phyloP scores from a whole-genome alignment of 2,113 vertebrate genomes.

The Passer domesticus region DNA sequence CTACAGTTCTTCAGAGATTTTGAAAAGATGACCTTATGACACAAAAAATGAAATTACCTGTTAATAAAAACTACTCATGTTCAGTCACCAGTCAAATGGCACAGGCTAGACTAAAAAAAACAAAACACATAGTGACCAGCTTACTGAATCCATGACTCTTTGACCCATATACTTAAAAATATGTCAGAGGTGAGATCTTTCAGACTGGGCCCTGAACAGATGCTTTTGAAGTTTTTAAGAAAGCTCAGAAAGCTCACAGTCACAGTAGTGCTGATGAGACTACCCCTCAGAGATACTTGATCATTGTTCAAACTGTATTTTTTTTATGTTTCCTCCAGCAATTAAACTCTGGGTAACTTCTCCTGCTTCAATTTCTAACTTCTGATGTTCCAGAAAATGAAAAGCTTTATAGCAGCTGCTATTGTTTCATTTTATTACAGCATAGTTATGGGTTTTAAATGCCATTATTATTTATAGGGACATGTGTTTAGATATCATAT shows the following conservation, averaged over 20 bases:
- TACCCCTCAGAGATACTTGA: background rate
- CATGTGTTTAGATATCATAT: background rate
- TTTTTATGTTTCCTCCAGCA: background rate
- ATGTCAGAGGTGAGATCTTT: rapidly evolving
- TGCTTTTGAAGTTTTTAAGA: background rate
- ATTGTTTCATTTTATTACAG: background rate
- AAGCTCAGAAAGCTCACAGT: background rate
- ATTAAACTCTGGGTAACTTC: background rate
- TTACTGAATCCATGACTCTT: background rate
- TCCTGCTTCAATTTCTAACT: background rate
- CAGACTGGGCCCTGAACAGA: background rate
- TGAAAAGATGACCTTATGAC: background rate
- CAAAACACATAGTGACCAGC: rapidly evolving
- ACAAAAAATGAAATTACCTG: background rate
- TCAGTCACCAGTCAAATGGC: background rate
- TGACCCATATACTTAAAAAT: background rate
- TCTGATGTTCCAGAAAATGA: background rate
- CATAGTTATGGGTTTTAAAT: background rate
- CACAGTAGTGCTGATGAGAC: background rate
- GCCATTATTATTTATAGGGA: background rate
- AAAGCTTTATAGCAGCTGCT: background rate
- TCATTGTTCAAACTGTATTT: background rate
- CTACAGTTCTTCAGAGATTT: background rate
- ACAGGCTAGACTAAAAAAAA: background rate
- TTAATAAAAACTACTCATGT: background rate